A percentile compares a stretch with the other conserved stretches of the same genome.
Conservation (phyloP, 1,140 invertebrate genomes). For the Euura lappo region DNA sequence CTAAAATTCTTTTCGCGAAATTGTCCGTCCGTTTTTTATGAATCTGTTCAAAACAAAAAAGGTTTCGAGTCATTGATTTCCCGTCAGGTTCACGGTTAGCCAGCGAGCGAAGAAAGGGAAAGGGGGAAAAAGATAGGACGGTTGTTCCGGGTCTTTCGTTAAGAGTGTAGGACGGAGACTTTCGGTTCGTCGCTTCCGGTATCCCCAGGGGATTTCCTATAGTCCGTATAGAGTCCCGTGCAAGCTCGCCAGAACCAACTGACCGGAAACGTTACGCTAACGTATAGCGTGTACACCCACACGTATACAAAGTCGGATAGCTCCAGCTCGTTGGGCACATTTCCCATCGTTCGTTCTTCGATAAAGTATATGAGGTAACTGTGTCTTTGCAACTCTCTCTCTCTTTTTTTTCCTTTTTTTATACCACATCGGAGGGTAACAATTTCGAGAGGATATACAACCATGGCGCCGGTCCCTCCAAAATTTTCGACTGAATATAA, state of each 20-base stretch:
- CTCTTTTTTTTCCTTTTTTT: slow-evolving; percentile 9
- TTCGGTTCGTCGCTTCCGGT: slow-evolving; percentile 38
- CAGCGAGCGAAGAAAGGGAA: too few relatives aligned
- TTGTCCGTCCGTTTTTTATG: too few relatives aligned
- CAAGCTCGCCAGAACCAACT: slow-evolving; percentile 25
- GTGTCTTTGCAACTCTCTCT: not conserved
- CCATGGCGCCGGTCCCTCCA: not conserved
- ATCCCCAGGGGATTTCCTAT: slow-evolving; percentile 30
- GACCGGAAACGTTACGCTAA: slow-evolving; percentile 31
- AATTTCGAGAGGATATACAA: too few relatives aligned
- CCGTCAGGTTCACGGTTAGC: too few relatives aligned
- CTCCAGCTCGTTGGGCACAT: not conserved
- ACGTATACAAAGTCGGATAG: slow-evolving; percentile 1
- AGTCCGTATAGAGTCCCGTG: slow-evolving; percentile 6
- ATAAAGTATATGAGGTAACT: too few relatives aligned
- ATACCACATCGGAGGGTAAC: not conserved
- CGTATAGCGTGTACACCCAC: not conserved
- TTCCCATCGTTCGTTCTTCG: not conserved
- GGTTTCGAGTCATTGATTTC: too few relatives aligned
- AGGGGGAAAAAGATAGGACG: not conserved
- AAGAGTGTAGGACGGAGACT: slow-evolving; percentile 23
- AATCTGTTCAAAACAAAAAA: too few relatives aligned
- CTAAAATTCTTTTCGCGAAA: too few relatives aligned
- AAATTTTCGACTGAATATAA: not conserved
- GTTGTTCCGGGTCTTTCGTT: not conserved